These are phyloP conservation scores for Coregonus sp. DNA, from an alignment of 2,797 vertebrate species.

Conservation along the genomic window DNA sequence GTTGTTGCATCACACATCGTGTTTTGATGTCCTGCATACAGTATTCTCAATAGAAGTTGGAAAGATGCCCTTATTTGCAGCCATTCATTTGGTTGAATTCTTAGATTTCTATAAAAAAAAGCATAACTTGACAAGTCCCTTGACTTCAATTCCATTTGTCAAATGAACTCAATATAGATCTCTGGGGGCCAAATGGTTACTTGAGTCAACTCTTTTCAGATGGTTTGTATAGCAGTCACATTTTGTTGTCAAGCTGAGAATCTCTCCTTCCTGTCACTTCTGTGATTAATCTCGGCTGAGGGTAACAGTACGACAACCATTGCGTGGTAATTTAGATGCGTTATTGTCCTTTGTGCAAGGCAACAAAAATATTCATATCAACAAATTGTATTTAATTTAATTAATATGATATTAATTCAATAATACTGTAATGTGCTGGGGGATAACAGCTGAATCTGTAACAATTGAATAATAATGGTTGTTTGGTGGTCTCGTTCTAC, in stretches of 20 bases:
- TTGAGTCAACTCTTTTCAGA: background rate
- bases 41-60: background rate
- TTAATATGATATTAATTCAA: background rate
- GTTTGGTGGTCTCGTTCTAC: slow-evolving; percentile 33
- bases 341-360: too few relatives aligned
- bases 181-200: background rate
- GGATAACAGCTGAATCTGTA: background rate
- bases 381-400: too few relatives aligned
- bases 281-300: background rate
- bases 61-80: background rate
- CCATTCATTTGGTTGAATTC: background rate
- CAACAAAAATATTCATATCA: too few relatives aligned
- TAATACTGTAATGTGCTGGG: background rate
- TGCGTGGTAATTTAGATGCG: background rate
- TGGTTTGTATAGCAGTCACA: background rate
- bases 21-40: background rate
- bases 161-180: background rate
- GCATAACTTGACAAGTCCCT: background rate
- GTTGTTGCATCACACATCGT: background rate
- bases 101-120: background rate
- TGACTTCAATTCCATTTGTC: background rate
- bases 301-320: background rate
- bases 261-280: background rate
- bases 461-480: slow-evolving; percentile 5
- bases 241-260: background rate